These are phyloP conservation scores for Drosophila parabipectinata DNA, from an alignment of 1,140 invertebrate species.

Conservation along the genomic window DNA sequence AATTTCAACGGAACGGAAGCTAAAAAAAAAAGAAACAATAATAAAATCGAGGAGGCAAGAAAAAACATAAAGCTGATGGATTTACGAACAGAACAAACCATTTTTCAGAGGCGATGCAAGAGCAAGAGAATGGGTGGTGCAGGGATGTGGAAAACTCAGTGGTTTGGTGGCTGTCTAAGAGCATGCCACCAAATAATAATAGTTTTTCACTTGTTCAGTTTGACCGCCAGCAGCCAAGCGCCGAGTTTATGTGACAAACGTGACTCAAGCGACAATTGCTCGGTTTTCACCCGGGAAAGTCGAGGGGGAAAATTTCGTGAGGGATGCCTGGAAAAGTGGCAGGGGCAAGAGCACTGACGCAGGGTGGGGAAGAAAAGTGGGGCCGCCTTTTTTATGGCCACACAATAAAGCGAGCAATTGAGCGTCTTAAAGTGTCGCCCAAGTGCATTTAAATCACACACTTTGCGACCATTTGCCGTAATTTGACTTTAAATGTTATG, in stretches of 20 bases:
- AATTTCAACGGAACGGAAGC: slow-evolving; percentile 50
- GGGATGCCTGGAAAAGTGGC: neutral
- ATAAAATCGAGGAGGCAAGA: slow-evolving; percentile 19
- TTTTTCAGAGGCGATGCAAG: slow-evolving; percentile 44
- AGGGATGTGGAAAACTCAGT: slow-evolving; percentile 24
- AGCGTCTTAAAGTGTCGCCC: slow-evolving; percentile 81
- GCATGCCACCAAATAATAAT: slow-evolving; percentile 78
- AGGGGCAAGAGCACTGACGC: neutral
- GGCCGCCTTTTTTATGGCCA: slow-evolving; percentile 69
- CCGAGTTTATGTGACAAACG: slow-evolving; percentile 80
- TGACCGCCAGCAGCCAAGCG: slow-evolving; percentile 73
- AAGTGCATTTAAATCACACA: slow-evolving; percentile 83
- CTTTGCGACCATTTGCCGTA: slow-evolving; percentile 82
- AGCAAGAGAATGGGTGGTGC: slow-evolving; percentile 9
- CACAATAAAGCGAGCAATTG: slow-evolving; percentile 82
- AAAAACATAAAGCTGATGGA: slow-evolving; percentile 75
- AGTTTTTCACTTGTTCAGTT: slow-evolving; percentile 80
- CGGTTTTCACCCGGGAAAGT: slow-evolving; percentile 53
- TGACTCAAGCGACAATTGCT: slow-evolving; percentile 79
- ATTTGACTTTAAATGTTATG: slow-evolving; percentile 83
- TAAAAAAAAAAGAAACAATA: slow-evolving; percentile 2
- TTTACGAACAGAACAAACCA: slow-evolving; percentile 71
- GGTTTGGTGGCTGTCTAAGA: slow-evolving; percentile 35
- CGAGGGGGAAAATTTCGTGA: slow-evolving; percentile 1
- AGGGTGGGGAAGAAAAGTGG: neutral